These are phyloP conservation scores for Tragelaphus oryx DNA, from an alignment of 2,797 vertebrate genomes.

Conservation along the genomic window DNA sequence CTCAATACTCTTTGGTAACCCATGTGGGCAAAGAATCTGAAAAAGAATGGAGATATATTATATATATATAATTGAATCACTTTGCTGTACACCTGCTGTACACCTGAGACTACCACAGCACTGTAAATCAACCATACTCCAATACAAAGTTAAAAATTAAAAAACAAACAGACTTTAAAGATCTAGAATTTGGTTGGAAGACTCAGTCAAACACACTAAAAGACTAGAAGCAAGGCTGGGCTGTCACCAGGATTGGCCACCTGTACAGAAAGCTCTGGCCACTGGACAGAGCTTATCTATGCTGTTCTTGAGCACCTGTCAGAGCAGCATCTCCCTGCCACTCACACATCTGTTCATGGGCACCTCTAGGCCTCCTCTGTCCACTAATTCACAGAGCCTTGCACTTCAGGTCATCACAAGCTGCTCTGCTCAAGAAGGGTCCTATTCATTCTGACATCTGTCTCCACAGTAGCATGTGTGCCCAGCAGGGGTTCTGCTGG, in stretches of 20 bases:
- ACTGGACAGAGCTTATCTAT: not conserved
- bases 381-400: too few relatives aligned
- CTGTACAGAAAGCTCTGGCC: not conserved
- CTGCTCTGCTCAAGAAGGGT: not conserved
- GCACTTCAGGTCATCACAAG: not conserved
- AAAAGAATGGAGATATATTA: not conserved
- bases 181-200: not conserved
- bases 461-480: rapidly evolving
- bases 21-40: not conserved
- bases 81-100: not conserved
- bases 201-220: not conserved
- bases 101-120: not conserved
- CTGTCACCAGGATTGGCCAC: not conserved
- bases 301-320: rapidly evolving
- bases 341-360: not conserved
- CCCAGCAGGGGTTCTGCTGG: not conserved
- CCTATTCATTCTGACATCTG: not conserved
- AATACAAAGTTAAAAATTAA: not conserved
- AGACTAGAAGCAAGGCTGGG: not conserved
- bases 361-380: not conserved
- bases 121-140: not conserved
- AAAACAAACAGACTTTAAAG: not conserved
- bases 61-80: not conserved
- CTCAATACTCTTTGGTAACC: not conserved
- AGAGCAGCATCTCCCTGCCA: not conserved